These are phyloP conservation scores for Amblyopsis hoosieri DNA, from an alignment of 2,797 vertebrate species.

Conservation along the genomic window DNA sequence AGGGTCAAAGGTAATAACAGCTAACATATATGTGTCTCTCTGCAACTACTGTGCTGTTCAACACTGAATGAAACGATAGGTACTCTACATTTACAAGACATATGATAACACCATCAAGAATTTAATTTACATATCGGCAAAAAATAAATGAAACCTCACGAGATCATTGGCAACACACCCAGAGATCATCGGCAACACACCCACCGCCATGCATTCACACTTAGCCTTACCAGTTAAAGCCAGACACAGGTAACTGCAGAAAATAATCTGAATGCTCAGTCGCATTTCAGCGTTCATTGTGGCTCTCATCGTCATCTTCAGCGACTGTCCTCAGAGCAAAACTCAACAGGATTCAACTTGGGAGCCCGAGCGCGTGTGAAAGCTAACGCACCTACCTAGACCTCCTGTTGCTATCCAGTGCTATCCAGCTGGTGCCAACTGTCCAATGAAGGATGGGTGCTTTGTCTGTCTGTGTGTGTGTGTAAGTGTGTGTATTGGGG, in stretches of 20 bases:
- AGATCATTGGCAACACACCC: no score
- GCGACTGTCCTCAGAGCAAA: slow-evolving; percentile 26
- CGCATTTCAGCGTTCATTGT: slow-evolving; percentile 32
- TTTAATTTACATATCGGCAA: no score
- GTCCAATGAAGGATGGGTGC: slow-evolving; percentile 5
- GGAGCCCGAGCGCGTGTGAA: no score
- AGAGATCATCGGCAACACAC: neutral
- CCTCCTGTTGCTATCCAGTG: slow-evolving; percentile 7
- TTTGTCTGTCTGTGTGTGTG: neutral
- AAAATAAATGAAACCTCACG: no score
- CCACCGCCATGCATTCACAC: slow-evolving; percentile 6
- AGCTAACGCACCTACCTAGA: neutral
- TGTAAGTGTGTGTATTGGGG: neutral
- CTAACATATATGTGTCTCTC: neutral
- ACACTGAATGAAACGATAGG: neutral
- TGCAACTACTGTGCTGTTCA: neutral
- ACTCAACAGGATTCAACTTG: no score
- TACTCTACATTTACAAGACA: slow-evolving; percentile 1
- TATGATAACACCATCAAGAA: neutral
- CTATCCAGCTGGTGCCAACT: slow-evolving; percentile 13
- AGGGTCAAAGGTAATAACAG: slow-evolving; percentile 42
- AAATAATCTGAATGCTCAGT: slow-evolving; percentile 45
- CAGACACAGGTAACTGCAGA: slow-evolving; percentile 61
- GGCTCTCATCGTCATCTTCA: slow-evolving; percentile 15
- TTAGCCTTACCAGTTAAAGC: slow-evolving; percentile 77